Conservation (phyloP, 2,888 invertebrate genomes). For the Tenthredo livida region DNA sequence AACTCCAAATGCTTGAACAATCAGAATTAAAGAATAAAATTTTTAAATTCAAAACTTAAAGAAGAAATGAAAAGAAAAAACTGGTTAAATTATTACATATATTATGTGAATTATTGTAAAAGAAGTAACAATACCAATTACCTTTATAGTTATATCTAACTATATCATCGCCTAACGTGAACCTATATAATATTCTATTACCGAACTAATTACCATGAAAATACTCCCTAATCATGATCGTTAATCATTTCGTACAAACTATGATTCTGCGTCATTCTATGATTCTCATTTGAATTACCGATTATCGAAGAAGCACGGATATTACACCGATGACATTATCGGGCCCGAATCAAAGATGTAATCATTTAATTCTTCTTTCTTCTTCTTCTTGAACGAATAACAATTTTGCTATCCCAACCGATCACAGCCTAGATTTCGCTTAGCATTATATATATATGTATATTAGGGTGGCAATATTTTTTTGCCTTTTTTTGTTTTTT, state of each 20-base stretch:
- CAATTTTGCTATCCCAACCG: slow-evolving; percentile 15
- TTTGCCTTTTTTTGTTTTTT: too few relatives aligned
- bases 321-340: neutral
- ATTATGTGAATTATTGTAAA: neutral
- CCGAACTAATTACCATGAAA: neutral
- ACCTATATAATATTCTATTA: neutral
- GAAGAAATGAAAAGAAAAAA: too few relatives aligned
- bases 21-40: slow-evolving; percentile 22
- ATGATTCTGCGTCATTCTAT: neutral
- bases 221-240: neutral
- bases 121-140: neutral
- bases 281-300: neutral
- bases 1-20: slow-evolving; percentile 33
- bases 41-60: slow-evolving; percentile 8
- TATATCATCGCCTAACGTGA: neutral
- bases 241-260: slow-evolving; percentile 10
- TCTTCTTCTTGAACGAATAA: slow-evolving; percentile 4
- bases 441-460: neutral
- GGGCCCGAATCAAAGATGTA: neutral
- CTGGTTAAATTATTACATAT: neutral
- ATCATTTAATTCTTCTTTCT: neutral
- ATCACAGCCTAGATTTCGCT: slow-evolving; percentile 3
- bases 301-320: neutral
- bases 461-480: too few relatives aligned
- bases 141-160: neutral